A percentile compares a stretch with the other conserved stretches of the same genome.
Conservation (phyloP, 2,113 vertebrate genomes). For the Lepisosteus osseus region DNA sequence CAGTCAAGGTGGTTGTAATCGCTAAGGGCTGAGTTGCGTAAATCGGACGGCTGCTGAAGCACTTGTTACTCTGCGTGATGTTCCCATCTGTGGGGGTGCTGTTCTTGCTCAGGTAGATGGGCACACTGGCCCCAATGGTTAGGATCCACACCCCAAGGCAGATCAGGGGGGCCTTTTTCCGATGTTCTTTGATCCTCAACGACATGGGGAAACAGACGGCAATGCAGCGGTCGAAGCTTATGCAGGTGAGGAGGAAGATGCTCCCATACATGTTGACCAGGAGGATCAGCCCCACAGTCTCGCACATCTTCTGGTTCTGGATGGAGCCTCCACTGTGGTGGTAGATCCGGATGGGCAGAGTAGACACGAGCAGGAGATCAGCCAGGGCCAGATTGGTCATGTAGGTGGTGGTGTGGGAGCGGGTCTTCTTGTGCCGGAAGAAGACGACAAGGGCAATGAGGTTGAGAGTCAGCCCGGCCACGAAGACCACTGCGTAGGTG, state of each 20-base stretch:
- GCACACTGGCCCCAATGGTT: slow-evolving; percentile 46
- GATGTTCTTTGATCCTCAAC: slow-evolving; percentile 30
- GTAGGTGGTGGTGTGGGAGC: slow-evolving; percentile 58
- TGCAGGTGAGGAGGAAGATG: slow-evolving; percentile 62
- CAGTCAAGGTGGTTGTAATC: slow-evolving; percentile 28
- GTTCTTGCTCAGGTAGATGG: slow-evolving; percentile 29
- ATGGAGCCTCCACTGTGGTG: neutral
- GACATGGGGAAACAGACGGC: slow-evolving; percentile 61
- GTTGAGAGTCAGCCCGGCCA: slow-evolving; percentile 45
- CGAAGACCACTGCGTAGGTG: slow-evolving; percentile 38
- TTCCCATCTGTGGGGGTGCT: too few relatives aligned
- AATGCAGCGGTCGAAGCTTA: slow-evolving; percentile 63
- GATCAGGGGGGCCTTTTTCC: slow-evolving; percentile 46
- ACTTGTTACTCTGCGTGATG: neutral
- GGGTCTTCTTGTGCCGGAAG: slow-evolving; percentile 33
- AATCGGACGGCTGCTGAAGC: slow-evolving; percentile 41
- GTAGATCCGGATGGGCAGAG: slow-evolving; percentile 55
- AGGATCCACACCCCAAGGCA: slow-evolving; percentile 57
- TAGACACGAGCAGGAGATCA: slow-evolving; percentile 54
- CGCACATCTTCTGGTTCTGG: slow-evolving; percentile 26
- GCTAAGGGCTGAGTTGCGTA: slow-evolving; percentile 22
- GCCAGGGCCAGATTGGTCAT: slow-evolving; percentile 64
- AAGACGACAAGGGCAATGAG: slow-evolving; percentile 47
- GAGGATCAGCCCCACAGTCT: slow-evolving; percentile 43
- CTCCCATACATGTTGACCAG: slow-evolving; percentile 70